Evolutionary conservation across 1,140 invertebrate genomes (phyloP), one percentile per base, ranked within the genome.

Genomic region (Globodera rostochiensis): DNA sequence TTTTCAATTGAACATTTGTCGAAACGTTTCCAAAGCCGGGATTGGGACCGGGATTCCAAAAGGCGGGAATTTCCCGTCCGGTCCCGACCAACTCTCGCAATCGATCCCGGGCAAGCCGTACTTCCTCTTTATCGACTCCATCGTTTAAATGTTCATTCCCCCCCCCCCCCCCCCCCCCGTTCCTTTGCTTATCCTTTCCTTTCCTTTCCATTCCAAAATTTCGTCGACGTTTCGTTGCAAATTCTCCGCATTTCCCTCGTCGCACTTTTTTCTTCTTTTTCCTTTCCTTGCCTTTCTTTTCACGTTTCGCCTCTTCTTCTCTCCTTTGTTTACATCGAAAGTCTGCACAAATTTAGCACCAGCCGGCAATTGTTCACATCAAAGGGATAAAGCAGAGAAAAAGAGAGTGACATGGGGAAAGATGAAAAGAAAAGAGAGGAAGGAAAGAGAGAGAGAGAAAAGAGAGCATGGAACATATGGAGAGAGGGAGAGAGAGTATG

Each of bases 351-450:
- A 57, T 74, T 53, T 74, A 74, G 36, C 66, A 64, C 46, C 66
- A 57, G 49, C 66, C 64, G 9, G 46, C 36, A 75, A 75, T 36
- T 19, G 36, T 75, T 75, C 36, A 46, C 64, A 75, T 75, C 36
- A 75, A 75, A 75, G 36, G 36, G 46, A 50, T 25, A 75, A n/a
- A 75, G 45, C 36, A 78, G 57, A 50, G 57, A 78, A 78, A 74
- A 78, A 67, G 50, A 36, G 36, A 36, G 36, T 1, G 36, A 36
- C 36, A 36, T 1, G 36, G 36, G 36, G 36, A 73, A 53, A 73
- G n/a, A 74, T 15, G 0, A 73, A 73, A 19, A 73, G 67, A 75
- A 7, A 53, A 77, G 11, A 4, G 50, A 25, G 49, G 5, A 15
- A 13, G 36, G 67, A 46, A 46, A 69, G 64, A 79, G 77, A 74